phyloP scores from a whole-genome alignment of 2,888 invertebrate species.

The Neoaliturus tenellus region DNA sequence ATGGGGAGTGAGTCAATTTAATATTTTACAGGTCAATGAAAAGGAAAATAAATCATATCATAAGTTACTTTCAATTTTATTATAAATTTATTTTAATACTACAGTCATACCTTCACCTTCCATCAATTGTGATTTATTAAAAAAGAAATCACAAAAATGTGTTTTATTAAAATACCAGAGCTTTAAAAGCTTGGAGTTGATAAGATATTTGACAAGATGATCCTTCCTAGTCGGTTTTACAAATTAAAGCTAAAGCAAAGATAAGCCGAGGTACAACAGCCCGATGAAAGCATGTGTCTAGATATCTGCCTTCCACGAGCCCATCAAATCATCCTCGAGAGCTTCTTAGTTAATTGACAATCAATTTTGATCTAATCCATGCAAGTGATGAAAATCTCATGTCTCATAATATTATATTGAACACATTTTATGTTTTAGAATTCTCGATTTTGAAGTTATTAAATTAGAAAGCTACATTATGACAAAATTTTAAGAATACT shows the following conservation, averaged over 20 bases:
- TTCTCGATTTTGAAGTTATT: neutral
- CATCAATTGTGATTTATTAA: slow-evolving; percentile 60
- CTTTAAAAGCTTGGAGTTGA: slow-evolving; percentile 45
- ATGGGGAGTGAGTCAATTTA: no score
- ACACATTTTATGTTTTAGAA: slow-evolving; percentile 39
- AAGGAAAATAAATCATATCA: slow-evolving; percentile 18
- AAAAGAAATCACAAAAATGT: slow-evolving; percentile 58
- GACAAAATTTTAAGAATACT: slow-evolving; percentile 6
- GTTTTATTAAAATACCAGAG: slow-evolving; percentile 58
- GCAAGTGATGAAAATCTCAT: neutral
- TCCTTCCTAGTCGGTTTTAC: slow-evolving; percentile 15
- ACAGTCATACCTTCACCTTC: slow-evolving; percentile 61
- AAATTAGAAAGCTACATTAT: neutral
- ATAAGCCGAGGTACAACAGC: slow-evolving; percentile 41
- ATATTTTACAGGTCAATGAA: no score
- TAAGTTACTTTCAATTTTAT: slow-evolving; percentile 58
- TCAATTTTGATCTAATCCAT: slow-evolving; percentile 33
- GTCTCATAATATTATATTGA: slow-evolving; percentile 18
- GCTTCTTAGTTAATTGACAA: slow-evolving; percentile 40
- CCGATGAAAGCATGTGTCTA: slow-evolving; percentile 44
- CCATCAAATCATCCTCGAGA: slow-evolving; percentile 8
- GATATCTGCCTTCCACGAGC: neutral
- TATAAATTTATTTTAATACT: slow-evolving; percentile 60
- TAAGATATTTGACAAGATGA: slow-evolving; percentile 45
- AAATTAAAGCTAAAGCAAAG: slow-evolving; percentile 50